phyloP scores from a whole-genome alignment of 1,140 invertebrate species.

The Drosophila teissieri region DNA sequence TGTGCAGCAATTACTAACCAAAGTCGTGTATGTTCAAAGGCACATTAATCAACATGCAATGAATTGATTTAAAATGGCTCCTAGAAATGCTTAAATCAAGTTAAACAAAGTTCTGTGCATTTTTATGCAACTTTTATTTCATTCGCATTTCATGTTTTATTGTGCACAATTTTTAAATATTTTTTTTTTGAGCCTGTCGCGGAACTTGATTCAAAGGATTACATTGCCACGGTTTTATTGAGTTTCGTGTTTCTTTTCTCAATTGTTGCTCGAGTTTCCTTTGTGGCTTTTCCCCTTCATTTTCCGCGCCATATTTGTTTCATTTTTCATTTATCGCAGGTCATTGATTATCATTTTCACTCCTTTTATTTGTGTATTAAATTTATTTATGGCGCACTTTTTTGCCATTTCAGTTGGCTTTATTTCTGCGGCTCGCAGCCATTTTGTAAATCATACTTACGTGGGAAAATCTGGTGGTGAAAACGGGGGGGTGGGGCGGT shows the following conservation, averaged over 20 bases:
- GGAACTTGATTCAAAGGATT: constrained; percentile 13
- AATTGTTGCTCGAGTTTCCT: constrained; percentile 41
- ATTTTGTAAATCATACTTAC: constrained; percentile 64
- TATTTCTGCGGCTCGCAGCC: constrained; percentile 40
- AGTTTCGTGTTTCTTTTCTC: constrained; percentile 30
- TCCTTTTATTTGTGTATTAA: constrained; percentile 49
- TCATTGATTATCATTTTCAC: constrained; percentile 40
- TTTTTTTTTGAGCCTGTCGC: constrained; percentile 3
- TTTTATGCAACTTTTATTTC: background rate
- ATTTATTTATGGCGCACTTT: constrained; percentile 51
- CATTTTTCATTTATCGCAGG: constrained; percentile 38
- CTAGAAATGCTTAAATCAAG: background rate
- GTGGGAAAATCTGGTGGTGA: background rate
- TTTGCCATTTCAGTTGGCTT: constrained; percentile 31
- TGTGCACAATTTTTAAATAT: background rate
- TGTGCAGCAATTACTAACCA: background rate
- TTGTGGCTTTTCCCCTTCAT: constrained; percentile 22
- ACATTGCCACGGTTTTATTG: constrained; percentile 12
- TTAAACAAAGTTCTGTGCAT: background rate
- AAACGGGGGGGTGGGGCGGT: background rate
- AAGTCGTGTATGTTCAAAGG: background rate
- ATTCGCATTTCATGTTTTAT: background rate
- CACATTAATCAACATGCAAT: background rate
- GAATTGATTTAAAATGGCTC: background rate
- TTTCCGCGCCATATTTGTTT: constrained; percentile 20